Evolutionary conservation across 2,797 vertebrate species (phyloP), one percentile per base, ranked within the genome.

Genomic region (Tadarida brasiliensis): DNA sequence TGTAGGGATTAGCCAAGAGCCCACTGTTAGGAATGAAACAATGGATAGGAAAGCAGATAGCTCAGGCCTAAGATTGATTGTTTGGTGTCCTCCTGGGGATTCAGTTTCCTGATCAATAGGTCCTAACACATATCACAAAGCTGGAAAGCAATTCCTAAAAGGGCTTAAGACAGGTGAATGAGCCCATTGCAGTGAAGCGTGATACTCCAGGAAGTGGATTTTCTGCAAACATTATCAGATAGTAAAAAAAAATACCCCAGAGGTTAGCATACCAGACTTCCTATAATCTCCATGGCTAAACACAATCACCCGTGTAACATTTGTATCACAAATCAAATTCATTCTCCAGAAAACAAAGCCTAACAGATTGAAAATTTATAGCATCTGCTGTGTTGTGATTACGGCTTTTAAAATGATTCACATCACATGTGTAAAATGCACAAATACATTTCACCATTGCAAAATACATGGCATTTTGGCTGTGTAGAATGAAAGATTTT

Each of bases 291-390:
- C 73, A 51, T 92, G 68, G 87, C 71, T 91, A 94, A 96, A 90
- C 65, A 96, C 68, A 96, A 92, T 94, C 39, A 93, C 70, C 59
- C 90, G 47, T 68, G 65, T 86, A 95, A 97, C 76, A 83, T 82
- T 96, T 96, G 33, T 93, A 54, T 92, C 73, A 30, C 96, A 97
- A 96, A 96, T 96, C 94, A 96, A 94, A 96, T 86, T 91, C 63
- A 88, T 96, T 96, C 63, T 82, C 73, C 85, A 86, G 74, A 86
- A 97, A 96, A 97, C 81, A 97, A 97, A 95, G 93, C 39, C 93
- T 94, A 98, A 92, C 96, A 98, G 96, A 96, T 94, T 97, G 95
- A 96, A 96, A 97, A 96, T 97, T 95, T 97, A 97, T 98, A 90
- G 84, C 81, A 90, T 93, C 94, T 96, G 90, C 83, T 95, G 28